phyloP scores from a whole-genome alignment of 2,797 vertebrate species.

The Sandelia bainsii region DNA sequence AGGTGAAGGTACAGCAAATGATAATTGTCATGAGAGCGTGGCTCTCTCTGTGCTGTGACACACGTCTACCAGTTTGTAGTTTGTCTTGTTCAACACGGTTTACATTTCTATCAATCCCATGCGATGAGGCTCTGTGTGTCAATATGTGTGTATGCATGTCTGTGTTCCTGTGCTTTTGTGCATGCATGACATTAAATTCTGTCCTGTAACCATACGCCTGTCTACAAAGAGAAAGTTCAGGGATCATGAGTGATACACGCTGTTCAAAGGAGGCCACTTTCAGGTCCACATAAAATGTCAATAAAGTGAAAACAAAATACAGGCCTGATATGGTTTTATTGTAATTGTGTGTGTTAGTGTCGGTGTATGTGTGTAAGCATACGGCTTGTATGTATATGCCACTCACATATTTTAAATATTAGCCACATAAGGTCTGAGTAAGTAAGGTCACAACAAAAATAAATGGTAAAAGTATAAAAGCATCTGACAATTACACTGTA shows the following conservation, averaged over 20 bases:
- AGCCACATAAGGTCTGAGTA: not conserved
- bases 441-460: not conserved
- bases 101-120: slow-evolving; percentile 30
- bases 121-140: slow-evolving; percentile 15
- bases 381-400: not conserved
- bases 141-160: not conserved
- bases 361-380: slow-evolving; percentile 13
- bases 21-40: slow-evolving; percentile 6
- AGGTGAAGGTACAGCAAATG: slow-evolving; percentile 14
- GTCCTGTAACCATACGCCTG: slow-evolving; percentile 77
- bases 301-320: slow-evolving; percentile 63
- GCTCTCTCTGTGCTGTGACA: slow-evolving; percentile 8
- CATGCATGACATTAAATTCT: slow-evolving; percentile 62
- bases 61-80: slow-evolving; percentile 15
- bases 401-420: not conserved
- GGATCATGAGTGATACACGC: slow-evolving; percentile 69
- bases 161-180: slow-evolving; percentile 7
- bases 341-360: slow-evolving; percentile 7
- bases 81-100: not conserved
- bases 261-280: slow-evolving; percentile 67
- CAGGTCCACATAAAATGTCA: slow-evolving; percentile 58
- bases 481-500: not conserved
- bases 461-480: not conserved
- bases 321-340: slow-evolving; percentile 13
- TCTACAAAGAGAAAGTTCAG: slow-evolving; percentile 70